Conservation (phyloP, 2,113 vertebrate genomes). For the Progne subis region DNA sequence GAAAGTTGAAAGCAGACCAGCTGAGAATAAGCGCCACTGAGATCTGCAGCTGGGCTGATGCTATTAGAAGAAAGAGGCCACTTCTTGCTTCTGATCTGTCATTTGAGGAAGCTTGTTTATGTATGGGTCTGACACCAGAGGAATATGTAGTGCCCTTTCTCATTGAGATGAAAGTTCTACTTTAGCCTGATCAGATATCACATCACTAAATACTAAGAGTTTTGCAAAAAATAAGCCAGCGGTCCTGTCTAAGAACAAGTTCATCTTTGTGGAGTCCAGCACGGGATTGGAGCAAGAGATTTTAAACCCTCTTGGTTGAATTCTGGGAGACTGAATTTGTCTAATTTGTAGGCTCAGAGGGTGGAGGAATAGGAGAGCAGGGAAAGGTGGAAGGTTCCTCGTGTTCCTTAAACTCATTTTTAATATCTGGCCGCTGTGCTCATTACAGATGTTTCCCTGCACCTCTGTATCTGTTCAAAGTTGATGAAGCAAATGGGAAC, state of each 20-base stretch:
- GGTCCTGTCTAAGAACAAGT: background rate
- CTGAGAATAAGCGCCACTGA: slow-evolving; percentile 58
- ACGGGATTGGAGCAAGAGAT: accelerated
- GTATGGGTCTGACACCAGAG: slow-evolving; percentile 37
- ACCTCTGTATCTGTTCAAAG: background rate
- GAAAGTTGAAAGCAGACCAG: slow-evolving; percentile 69
- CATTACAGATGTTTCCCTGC: background rate
- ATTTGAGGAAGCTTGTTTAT: slow-evolving; percentile 53
- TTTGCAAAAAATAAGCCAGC: background rate
- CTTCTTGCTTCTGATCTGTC: slow-evolving; percentile 55
- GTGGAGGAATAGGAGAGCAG: background rate
- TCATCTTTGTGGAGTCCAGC: background rate
- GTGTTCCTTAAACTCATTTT: background rate
- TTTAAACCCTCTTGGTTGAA: background rate
- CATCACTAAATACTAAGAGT: slow-evolving; percentile 2
- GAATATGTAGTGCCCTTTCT: slow-evolving; percentile 44
- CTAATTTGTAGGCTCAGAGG: background rate
- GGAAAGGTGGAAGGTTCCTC: background rate
- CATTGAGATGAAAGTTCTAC: slow-evolving; percentile 48
- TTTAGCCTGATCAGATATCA: slow-evolving; percentile 12
- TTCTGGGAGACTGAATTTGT: background rate
- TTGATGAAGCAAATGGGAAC: background rate
- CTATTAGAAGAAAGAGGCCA: slow-evolving; percentile 39
- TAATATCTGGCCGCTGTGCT: background rate
- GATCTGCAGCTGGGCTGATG: slow-evolving; percentile 57